Percentiles rank a stretch among this genome's conserved stretches.
These are phyloP conservation scores for Garra rufa DNA, from an alignment of 2,113 vertebrate genomes.

Conservation along the genomic window DNA sequence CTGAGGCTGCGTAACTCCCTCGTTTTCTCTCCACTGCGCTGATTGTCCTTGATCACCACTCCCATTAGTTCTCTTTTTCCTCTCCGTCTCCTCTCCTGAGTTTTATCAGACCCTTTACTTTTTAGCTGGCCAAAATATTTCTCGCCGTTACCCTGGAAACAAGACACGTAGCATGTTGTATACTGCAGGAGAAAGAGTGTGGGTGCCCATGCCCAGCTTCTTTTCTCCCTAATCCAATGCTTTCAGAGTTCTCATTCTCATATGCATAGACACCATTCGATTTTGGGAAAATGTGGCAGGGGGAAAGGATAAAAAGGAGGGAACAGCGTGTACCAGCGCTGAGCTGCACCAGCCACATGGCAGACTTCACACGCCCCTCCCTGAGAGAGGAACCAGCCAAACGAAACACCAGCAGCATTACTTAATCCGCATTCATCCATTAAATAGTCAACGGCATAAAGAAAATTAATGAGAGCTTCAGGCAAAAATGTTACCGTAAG, in stretches of 20 bases:
- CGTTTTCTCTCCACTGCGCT: background rate
- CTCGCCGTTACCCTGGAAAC: conserved; percentile 74
- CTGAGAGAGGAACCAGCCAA: background rate
- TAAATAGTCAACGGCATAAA: background rate
- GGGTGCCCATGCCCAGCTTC: conserved; percentile 12
- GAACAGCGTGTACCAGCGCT: background rate
- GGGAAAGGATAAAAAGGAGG: background rate
- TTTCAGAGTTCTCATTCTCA: background rate
- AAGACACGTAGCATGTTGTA: conserved; percentile 63
- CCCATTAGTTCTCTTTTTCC: conserved; percentile 24
- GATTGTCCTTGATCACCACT: conserved; percentile 40
- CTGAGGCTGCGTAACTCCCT: background rate
- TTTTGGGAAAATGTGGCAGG: background rate
- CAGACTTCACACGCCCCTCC: conserved; percentile 37
- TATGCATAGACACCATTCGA: background rate
- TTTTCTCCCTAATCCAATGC: background rate
- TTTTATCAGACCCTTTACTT: conserved; percentile 63
- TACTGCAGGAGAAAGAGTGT: conserved; percentile 57
- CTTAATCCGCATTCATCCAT: background rate
- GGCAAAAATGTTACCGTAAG: background rate
- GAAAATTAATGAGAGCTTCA: background rate
- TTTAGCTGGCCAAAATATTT: conserved; percentile 68
- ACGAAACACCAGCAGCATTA: background rate
- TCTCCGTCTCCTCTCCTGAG: conserved; percentile 32
- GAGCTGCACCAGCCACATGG: conserved; percentile 21